Base-by-base conservation (phyloP, 2,797 vertebrate species). In the Pteronotus mesoamericanus region DNA sequence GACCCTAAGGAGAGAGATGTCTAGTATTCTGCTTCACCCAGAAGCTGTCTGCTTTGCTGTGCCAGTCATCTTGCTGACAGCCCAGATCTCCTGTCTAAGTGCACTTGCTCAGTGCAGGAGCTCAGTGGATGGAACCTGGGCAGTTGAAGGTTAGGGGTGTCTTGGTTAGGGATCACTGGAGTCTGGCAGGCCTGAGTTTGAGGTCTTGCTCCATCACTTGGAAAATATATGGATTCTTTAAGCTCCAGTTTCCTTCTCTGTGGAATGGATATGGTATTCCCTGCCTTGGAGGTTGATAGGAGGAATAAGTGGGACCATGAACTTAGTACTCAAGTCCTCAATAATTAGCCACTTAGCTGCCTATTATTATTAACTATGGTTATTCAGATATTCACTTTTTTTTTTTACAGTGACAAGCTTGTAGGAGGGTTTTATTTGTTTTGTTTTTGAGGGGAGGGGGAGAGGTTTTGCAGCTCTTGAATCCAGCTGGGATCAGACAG, bases 341-440 rank as follows among this genome's bases (percentile, higher is more conserved):
- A 32, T 66, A 72, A 84, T 78, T 34, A 92, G 44, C 77, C 77
- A 51, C 55, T 90, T 75, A 53, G 32, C 55, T 92, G 71, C 48
- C 34, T 55, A 6, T 88, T 93, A 22, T 77, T 68, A 90, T 79
- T 80, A 93, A 96, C 53, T 24, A 22, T 46, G 48, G 26, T 71
- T 94, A 64, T 94, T 80, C 75, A 68, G 74, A 61, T 77, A 94
- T 6, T 91, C 46, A 79, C 91, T 92, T 86, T 91, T 61, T 64
- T 44, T 46, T 78, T 59, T 42, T 59, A 48, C 12, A 55, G 75
- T 59, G 44, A 64, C 39, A 80, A 84, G 69, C 59, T 90, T 57
- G 11, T 75, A 18, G 94, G 87, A 94, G 85, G 64, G 37, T 92
- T 90, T 74, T 94, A 51, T 90, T 82, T 68, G 37, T 82, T 92